Base-by-base conservation (phyloP, 2,888 invertebrate genomes). In the Conops quadrifasciatus region DNA sequence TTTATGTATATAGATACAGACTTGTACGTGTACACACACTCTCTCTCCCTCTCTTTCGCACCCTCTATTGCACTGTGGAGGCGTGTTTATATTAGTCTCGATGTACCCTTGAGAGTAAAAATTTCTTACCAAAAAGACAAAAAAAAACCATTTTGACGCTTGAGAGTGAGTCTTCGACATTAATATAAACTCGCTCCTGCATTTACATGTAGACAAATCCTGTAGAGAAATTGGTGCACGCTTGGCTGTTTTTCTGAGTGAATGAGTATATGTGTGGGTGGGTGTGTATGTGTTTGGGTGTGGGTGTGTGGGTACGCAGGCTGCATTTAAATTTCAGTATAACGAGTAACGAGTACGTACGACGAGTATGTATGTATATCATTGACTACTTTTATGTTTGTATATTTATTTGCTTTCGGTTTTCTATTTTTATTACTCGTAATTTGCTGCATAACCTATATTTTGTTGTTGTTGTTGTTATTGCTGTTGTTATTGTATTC, bases 391-490 rank as follows among this genome's bases (percentile, higher is more conserved):
- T 5, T 7, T 13, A 11, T 5, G 15, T 49, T 49, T 49, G 49
- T 49, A n/a, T 49, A 19, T 49, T 49, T 16, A n/a, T 2, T 13
- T 24, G 1, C 13, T 47, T 47, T 49, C 4, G 1, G 11, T 58
- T 56, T 21, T 43, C 49, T 47, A 68, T 68, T 68, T 67, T 68
- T 49, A 68, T 68, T 49, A 68, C 36, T 62, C 45, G 13, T 62
- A 62, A 68, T 62, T 36, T 36, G 16, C 24, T 15, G 47, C 59
- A 60, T 68, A 68, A 67, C 68, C 59, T 49, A 68, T 19, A 68
- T 68, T 68, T 62, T 67, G 36, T 60, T 51, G 30, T 51, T 28
- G 28, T 28, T 58, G 13, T 28, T 58, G 58, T 28, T 58, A 24
- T 16, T 28, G 58, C 1, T 21, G 53, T 13, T 43, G 45, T 43